Conservation (phyloP, 92 coral and sea anemone species). For the Paragorgia papillata region DNA sequence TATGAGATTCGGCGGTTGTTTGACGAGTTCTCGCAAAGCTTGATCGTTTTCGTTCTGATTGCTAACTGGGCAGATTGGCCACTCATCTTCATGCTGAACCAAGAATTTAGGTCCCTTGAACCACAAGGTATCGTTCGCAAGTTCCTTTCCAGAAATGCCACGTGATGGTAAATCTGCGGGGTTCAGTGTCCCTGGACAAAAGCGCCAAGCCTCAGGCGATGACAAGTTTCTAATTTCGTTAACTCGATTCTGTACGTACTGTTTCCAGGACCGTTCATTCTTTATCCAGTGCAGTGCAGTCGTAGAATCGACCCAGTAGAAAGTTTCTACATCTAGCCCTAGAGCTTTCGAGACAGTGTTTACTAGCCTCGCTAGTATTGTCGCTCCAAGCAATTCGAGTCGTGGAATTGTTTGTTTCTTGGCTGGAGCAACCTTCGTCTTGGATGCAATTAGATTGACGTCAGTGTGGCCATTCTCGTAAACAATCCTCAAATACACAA, state of each 20-base stretch:
- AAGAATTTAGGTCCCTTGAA: slow-evolving; percentile 46
- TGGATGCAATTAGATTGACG: slow-evolving; percentile 35
- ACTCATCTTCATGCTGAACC: slow-evolving; percentile 13
- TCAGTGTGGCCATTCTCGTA: slow-evolving; percentile 30
- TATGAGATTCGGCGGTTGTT: slow-evolving; percentile 19
- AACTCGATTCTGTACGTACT: slow-evolving; percentile 44
- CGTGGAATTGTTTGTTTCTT: slow-evolving; percentile 28
- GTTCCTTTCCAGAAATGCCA: slow-evolving; percentile 28
- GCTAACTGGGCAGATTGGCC: slow-evolving; percentile 42
- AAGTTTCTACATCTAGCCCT: slow-evolving; percentile 1
- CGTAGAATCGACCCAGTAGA: slow-evolving; percentile 48
- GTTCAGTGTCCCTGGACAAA: slow-evolving; percentile 36
- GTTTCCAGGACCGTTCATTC: slow-evolving; percentile 34
- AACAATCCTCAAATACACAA: slow-evolving; percentile 39
- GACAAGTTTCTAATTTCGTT: slow-evolving; percentile 28
- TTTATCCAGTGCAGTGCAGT: slow-evolving; percentile 41
- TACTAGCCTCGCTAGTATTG: slow-evolving; percentile 19
- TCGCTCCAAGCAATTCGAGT: slow-evolving; percentile 19
- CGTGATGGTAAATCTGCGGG: slow-evolving; percentile 56
- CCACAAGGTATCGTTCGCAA: slow-evolving; percentile 27
- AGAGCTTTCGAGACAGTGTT: neutral
- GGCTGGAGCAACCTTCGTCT: slow-evolving; percentile 24
- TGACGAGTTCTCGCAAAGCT: slow-evolving; percentile 11
- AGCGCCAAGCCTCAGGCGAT: slow-evolving; percentile 22
- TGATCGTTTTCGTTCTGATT: neutral